Conservation (phyloP, 2,797 vertebrate genomes). For the Leuciscus waleckii region DNA sequence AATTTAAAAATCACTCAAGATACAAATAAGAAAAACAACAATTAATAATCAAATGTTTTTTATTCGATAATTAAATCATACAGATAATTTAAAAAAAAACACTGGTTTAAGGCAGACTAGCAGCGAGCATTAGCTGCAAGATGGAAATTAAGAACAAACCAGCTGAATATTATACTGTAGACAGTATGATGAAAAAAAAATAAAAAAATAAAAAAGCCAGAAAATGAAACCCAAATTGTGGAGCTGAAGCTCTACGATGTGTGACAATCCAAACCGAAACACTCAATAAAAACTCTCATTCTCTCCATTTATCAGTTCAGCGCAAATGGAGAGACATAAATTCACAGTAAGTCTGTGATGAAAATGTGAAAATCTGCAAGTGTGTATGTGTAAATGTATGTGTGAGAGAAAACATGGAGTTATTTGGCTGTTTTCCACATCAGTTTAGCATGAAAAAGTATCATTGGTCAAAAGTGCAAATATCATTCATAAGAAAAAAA, state of each 20-base stretch:
- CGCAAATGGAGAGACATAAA: conserved; percentile 16
- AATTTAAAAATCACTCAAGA: not conserved
- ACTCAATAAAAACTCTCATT: conserved; percentile 30
- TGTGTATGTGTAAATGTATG: not conserved
- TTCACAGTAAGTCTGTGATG: not conserved
- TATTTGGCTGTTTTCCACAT: conserved; percentile 16
- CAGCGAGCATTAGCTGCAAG: conserved; percentile 56
- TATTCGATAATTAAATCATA: conserved; percentile 63
- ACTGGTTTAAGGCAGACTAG: conserved; percentile 67
- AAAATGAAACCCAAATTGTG: conserved; percentile 50
- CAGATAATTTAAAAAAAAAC: conserved; percentile 57
- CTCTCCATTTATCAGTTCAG: conserved; percentile 10
- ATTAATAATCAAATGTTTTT: conserved; percentile 36
- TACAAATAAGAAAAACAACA: not conserved
- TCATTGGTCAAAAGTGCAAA: conserved; percentile 37
- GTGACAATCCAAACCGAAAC: conserved; percentile 35
- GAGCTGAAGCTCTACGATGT: conserved; percentile 6
- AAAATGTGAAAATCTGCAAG: not conserved
- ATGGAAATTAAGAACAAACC: conserved; percentile 57
- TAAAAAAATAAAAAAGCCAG: conserved; percentile 47
- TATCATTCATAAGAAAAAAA: conserved; percentile 11
- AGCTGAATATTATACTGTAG: conserved; percentile 52
- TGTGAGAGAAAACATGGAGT: not conserved
- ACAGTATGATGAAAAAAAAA: conserved; percentile 39
- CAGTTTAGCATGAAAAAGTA: conserved; percentile 26